phyloP scores from a whole-genome alignment of 2,888 invertebrate species.

The Thecocarcelia acutangulata region DNA sequence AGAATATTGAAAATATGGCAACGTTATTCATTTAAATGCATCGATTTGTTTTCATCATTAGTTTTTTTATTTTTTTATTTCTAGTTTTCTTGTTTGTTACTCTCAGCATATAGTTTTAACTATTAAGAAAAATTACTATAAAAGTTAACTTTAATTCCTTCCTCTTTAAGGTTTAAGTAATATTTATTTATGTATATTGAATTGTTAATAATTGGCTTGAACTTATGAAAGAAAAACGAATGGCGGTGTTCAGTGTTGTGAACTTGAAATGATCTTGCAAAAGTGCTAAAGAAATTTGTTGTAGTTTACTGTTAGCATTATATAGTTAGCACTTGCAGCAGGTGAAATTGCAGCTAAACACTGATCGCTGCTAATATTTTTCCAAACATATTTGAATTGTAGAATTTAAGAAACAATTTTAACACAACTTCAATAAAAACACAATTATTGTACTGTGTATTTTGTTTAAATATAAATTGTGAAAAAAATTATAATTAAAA shows the following conservation, averaged over 20 bases:
- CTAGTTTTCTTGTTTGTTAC: conserved; percentile 7
- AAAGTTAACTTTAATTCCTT: conserved; percentile 59
- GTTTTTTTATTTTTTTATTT: too few species aligned
- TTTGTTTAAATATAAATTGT: conserved; percentile 42
- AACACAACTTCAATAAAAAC: conserved; percentile 16
- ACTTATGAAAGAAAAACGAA: conserved; percentile 7
- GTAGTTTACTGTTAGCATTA: too few species aligned
- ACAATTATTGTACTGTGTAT: conserved; percentile 39
- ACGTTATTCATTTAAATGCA: too few species aligned
- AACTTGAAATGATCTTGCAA: too few species aligned
- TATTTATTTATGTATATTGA: conserved; percentile 4
- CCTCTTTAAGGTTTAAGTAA: conserved; percentile 47
- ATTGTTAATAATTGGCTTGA: conserved; percentile 22
- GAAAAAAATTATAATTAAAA: conserved; percentile 42
- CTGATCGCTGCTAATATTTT: conserved; percentile 26
- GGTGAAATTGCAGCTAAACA: too few species aligned
- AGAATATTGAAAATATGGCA: too few species aligned
- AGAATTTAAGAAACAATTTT: conserved; percentile 29
- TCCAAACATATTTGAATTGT: conserved; percentile 49
- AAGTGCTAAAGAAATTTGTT: too few species aligned
- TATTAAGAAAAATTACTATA: conserved; percentile 44
- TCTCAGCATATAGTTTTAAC: conserved; percentile 38
- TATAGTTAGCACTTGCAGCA: too few species aligned
- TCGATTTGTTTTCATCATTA: too few species aligned
- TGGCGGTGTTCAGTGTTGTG: too few species aligned